Conservation (phyloP, 2,113 vertebrate genomes). For the Anolis sagrei region DNA sequence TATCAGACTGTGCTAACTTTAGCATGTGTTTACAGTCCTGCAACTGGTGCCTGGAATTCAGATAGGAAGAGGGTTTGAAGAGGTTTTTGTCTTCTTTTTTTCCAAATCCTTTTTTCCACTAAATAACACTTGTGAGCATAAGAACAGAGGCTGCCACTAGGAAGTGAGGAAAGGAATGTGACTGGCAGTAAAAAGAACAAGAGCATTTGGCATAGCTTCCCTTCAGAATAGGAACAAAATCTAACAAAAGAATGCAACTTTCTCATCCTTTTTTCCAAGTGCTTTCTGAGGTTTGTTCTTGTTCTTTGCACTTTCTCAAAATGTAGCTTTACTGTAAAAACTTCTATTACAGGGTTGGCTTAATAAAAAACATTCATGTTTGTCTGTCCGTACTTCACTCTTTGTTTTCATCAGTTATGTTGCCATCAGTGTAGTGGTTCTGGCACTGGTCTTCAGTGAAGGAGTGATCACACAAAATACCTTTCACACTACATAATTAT, state of each 20-base stretch:
- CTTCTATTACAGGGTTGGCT: neutral
- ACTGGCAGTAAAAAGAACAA: neutral
- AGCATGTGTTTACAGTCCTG: constrained; percentile 22
- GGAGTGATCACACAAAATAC: no score
- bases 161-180: constrained; percentile 29
- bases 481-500: no score
- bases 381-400: no score
- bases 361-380: no score
- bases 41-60: neutral
- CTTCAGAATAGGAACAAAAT: constrained; percentile 24
- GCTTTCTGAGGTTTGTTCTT: constrained; percentile 48
- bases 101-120: constrained; percentile 16
- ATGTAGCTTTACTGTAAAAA: rapidly evolving
- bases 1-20: rapidly evolving
- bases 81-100: neutral
- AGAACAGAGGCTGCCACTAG: neutral
- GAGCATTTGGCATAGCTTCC: constrained; percentile 28
- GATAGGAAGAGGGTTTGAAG: neutral
- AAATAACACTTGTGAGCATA: constrained; percentile 8
- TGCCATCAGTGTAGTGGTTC: no score
- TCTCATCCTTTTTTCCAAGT: neutral
- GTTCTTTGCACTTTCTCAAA: constrained; percentile 5
- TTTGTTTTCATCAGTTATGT: no score
- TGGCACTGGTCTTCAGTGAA: no score
- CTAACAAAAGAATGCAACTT: constrained; percentile 19